Evolutionary conservation across 2,113 vertebrate genomes (phyloP).

Genomic region (Trachemys scripta): DNA sequence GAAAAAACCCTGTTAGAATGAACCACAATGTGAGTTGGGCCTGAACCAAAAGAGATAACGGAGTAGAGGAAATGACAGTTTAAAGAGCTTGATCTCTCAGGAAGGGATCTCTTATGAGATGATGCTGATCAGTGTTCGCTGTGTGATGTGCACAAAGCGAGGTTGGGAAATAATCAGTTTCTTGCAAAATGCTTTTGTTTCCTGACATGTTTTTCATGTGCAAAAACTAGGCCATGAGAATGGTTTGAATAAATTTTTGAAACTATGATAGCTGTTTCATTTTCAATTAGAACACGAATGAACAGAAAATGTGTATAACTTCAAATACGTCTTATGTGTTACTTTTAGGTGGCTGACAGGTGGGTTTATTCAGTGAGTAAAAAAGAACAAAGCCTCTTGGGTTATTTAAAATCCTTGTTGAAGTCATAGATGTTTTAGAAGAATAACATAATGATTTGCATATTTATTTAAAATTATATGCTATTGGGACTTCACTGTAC

Average conservation of each 20-base stretch:
- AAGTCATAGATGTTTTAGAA: conserved; percentile 75
- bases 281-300: conserved; percentile 26
- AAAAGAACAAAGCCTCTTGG: conserved; percentile 57
- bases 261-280: background rate
- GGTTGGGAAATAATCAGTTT: background rate
- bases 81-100: background rate
- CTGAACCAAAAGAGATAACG: background rate
- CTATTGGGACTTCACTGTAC: conserved; percentile 64
- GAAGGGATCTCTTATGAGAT: background rate
- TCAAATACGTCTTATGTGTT: conserved; percentile 52
- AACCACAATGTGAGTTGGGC: background rate
- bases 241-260: conserved; percentile 41
- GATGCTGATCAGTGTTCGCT: background rate
- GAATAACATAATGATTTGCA: conserved; percentile 79
- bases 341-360: conserved; percentile 72
- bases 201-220: background rate
- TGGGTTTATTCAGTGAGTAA: conserved; percentile 66
- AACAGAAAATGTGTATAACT: conserved; percentile 17
- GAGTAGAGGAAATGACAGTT: background rate
- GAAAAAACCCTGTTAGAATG: background rate
- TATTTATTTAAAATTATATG: conserved; percentile 79
- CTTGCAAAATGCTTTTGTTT: background rate
- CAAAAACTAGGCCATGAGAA: conserved; percentile 12
- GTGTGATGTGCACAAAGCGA: background rate
- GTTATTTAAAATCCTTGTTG: conserved; percentile 76